phyloP scores from a whole-genome alignment of 1,140 invertebrate genomes.

The Pantala flavescens region DNA sequence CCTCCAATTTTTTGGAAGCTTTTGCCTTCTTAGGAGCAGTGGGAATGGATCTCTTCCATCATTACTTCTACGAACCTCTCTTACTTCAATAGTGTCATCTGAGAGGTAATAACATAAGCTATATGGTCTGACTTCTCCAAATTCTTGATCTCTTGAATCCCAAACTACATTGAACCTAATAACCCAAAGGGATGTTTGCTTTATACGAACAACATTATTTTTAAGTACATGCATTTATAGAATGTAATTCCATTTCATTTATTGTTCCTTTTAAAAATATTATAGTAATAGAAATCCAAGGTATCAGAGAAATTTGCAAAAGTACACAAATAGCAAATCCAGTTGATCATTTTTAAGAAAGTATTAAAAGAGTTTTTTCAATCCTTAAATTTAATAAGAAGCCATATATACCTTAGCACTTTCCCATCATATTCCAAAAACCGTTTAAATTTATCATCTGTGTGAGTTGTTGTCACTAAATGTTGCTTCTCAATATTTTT shows the following conservation, averaged over 20 bases:
- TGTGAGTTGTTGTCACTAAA: not conserved
- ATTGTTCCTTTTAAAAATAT: no score
- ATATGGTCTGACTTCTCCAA: conserved; percentile 49
- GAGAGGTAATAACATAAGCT: conserved; percentile 63
- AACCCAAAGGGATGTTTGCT: no score
- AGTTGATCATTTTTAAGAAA: no score
- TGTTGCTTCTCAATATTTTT: conserved; percentile 26
- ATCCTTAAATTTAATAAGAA: no score
- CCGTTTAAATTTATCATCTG: conserved; percentile 44
- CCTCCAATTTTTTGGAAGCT: conserved; percentile 56
- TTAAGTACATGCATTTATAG: no score
- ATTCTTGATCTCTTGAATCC: conserved; percentile 56
- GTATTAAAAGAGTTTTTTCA: no score
- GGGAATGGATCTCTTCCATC: conserved; percentile 63
- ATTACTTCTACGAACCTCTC: conserved; percentile 55
- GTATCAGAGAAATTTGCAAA: no score
- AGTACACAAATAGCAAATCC: no score
- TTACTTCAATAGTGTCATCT: conserved; percentile 68
- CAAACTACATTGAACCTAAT: conserved; percentile 62
- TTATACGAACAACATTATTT: no score
- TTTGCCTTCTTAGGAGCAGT: conserved; percentile 59
- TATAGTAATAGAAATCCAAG: no score
- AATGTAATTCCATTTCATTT: no score
- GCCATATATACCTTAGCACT: conserved; percentile 47
- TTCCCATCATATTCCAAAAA: conserved; percentile 63